Evolutionary conservation across 92 coral and sea anemone species (phyloP).

Genomic region (Epizoanthus ramosus): DNA sequence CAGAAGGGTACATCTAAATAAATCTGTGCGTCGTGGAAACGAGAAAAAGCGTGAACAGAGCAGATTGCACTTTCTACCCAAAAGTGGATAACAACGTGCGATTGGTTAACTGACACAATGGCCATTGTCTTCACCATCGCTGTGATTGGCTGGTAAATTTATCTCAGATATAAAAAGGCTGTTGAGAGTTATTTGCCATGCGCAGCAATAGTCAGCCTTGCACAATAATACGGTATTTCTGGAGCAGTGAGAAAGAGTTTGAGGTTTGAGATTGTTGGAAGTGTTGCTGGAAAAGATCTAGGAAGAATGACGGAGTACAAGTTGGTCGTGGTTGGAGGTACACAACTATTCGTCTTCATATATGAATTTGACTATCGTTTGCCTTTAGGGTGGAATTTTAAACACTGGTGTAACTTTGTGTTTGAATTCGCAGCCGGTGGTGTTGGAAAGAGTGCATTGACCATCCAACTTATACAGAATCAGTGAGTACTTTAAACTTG

Average conservation of each 20-base stretch:
- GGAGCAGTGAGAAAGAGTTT: slow-evolving; percentile 27
- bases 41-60: neutral
- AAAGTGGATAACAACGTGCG: slow-evolving; percentile 13
- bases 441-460: slow-evolving; percentile 97
- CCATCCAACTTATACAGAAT: slow-evolving; percentile 97
- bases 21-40: slow-evolving; percentile 22
- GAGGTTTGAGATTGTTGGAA: slow-evolving; percentile 27
- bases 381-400: neutral
- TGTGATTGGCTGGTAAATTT: slow-evolving; percentile 93
- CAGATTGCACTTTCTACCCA: neutral
- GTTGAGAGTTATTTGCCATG: slow-evolving; percentile 52
- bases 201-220: slow-evolving; percentile 75
- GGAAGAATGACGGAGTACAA: slow-evolving; percentile 91
- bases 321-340: slow-evolving; percentile 99
- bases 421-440: slow-evolving; percentile 86
- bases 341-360: neutral
- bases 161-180: slow-evolving; percentile 64
- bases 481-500: slow-evolving; percentile 78
- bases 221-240: slow-evolving; percentile 64
- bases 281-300: slow-evolving; percentile 32
- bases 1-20: neutral
- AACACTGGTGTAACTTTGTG: slow-evolving; percentile 24
- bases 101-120: slow-evolving; percentile 57
- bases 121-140: slow-evolving; percentile 34
- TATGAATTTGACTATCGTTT: neutral